Conservation (phyloP, 2,888 invertebrate genomes). For the Phania funesta region DNA sequence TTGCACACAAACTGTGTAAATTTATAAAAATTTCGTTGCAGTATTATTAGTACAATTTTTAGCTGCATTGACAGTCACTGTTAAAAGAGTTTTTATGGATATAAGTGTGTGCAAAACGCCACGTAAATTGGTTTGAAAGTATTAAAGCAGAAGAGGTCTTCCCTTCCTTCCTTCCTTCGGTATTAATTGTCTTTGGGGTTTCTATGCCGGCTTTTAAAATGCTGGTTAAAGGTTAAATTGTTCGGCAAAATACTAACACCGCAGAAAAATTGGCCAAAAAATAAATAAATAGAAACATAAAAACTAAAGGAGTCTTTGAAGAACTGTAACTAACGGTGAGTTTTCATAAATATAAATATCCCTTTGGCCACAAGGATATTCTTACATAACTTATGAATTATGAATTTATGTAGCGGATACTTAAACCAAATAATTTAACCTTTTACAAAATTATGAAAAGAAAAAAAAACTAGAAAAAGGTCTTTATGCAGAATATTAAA, state of each 20-base stretch:
- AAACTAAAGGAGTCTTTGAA: background rate
- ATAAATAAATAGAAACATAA: background rate
- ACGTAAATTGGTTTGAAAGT: too few relatives aligned
- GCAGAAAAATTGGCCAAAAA: background rate
- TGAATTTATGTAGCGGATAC: constrained; percentile 58
- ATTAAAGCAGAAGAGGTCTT: too few relatives aligned
- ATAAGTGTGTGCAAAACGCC: background rate
- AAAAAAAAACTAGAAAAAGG: constrained; percentile 8
- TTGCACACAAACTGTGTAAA: too few relatives aligned
- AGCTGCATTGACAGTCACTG: constrained; percentile 22
- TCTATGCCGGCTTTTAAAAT: constrained; percentile 16
- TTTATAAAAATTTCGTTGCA: too few relatives aligned
- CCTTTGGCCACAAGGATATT: constrained; percentile 16
- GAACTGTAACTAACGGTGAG: background rate
- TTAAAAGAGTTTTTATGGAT: background rate
- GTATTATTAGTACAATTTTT: too few relatives aligned
- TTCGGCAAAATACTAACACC: constrained; percentile 20
- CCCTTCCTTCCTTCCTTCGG: too few relatives aligned
- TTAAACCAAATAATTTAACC: constrained; percentile 54
- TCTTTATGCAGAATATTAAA: constrained; percentile 31
- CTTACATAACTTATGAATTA: constrained; percentile 44
- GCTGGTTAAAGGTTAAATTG: constrained; percentile 48
- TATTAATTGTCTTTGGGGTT: background rate
- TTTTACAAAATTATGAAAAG: constrained; percentile 31
- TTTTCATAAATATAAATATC: background rate